Percentiles rank a stretch among this genome's conserved stretches.
These are phyloP conservation scores for Crematogaster levior DNA, from an alignment of 2,888 invertebrate genomes.

Conservation along the genomic window DNA sequence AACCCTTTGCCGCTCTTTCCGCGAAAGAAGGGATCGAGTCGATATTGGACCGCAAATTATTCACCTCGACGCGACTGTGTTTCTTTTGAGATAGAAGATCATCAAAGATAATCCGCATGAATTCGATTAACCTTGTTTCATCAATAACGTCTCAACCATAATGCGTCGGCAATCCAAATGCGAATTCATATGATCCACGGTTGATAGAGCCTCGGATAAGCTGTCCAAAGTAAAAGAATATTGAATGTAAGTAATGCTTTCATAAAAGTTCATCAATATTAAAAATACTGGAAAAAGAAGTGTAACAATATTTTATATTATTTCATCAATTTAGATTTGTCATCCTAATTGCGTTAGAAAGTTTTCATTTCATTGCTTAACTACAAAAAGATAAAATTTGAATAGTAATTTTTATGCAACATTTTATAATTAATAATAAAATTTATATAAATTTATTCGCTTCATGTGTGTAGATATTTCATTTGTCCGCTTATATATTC, in stretches of 20 bases:
- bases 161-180: neutral
- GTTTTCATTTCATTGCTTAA: neutral
- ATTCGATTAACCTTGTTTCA: conserved; percentile 81
- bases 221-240: neutral
- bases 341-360: neutral
- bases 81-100: conserved; percentile 68
- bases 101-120: conserved; percentile 75
- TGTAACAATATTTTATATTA: neutral
- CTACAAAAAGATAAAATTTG: neutral
- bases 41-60: conserved; percentile 74
- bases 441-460: neutral
- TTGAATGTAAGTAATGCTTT: neutral
- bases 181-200: neutral
- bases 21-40: conserved; percentile 61
- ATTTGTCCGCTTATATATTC: neutral
- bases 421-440: neutral
- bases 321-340: neutral
- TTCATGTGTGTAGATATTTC: neutral
- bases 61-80: conserved; percentile 70
- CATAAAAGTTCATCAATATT: neutral
- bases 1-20: conserved; percentile 40
- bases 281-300: neutral
- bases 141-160: conserved; percentile 55
- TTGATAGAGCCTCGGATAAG: neutral
- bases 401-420: neutral